These are phyloP conservation scores for Anas platyrhynchos DNA, from an alignment of 2,113 vertebrate genomes.

Conservation along the genomic window DNA sequence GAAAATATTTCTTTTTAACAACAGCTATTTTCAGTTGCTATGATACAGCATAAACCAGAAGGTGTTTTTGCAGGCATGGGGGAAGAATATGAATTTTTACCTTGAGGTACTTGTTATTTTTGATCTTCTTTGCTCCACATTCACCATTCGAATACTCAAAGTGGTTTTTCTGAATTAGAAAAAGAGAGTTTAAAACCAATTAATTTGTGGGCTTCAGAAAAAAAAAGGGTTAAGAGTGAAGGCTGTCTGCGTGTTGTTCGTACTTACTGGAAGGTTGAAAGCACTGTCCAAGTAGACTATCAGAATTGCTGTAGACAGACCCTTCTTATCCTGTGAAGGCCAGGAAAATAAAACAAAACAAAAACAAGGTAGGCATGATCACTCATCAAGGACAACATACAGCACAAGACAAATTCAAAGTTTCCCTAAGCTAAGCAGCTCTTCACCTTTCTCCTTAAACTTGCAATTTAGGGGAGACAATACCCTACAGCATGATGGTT, in stretches of 20 bases:
- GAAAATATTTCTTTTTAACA: background rate
- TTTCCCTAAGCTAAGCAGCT: background rate
- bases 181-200: conserved; percentile 26
- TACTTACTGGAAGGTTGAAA: conserved; percentile 91
- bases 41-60: background rate
- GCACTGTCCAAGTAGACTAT: conserved; percentile 91
- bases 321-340: conserved; percentile 74
- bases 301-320: conserved; percentile 88
- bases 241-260: background rate
- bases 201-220: background rate
- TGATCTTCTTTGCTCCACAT: conserved; percentile 80
- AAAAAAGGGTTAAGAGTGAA: background rate
- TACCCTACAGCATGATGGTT: background rate
- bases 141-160: conserved; percentile 86
- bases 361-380: background rate
- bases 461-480: background rate
- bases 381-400: background rate
- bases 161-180: conserved; percentile 83
- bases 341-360: background rate
- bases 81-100: conserved; percentile 69
- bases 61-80: background rate
- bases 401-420: background rate
- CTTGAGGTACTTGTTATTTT: conserved; percentile 79
- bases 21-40: background rate
- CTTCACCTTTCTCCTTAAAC: background rate